These are phyloP conservation scores for Amphilophus citrinellus DNA, from an alignment of 2,113 vertebrate species.

Conservation along the genomic window DNA sequence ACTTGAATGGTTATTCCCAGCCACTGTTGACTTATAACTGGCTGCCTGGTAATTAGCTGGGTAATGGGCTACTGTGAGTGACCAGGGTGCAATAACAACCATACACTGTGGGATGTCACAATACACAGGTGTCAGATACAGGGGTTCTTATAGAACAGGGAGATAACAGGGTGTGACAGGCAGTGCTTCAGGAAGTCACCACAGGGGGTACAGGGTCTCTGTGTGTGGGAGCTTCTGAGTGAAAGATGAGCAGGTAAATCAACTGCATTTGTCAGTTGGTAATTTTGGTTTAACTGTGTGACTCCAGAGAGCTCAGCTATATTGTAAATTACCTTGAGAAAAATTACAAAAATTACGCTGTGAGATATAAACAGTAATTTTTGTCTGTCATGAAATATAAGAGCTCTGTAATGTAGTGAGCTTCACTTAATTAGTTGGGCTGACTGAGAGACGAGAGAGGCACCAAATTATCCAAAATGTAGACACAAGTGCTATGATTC, in stretches of 20 bases:
- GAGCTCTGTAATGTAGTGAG: conserved; percentile 12
- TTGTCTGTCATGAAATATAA: not conserved
- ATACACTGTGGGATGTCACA: conserved; percentile 21
- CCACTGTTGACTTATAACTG: conserved; percentile 69
- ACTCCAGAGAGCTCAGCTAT: not conserved
- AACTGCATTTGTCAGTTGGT: not conserved
- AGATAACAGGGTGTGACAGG: not conserved
- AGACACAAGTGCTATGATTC: conserved; percentile 21
- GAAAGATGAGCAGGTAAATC: conserved; percentile 20
- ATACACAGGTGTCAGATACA: conserved; percentile 26
- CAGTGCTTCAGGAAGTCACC: not conserved
- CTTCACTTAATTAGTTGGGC: conserved; percentile 40
- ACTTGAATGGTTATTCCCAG: conserved; percentile 54
- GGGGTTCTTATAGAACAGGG: conserved; percentile 14
- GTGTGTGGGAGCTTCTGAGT: conserved; percentile 20
- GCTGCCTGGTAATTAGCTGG: conserved; percentile 72
- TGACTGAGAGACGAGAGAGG: conserved; percentile 33
- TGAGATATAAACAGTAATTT: not conserved
- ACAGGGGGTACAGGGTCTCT: not conserved
- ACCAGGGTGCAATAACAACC: conserved; percentile 39
- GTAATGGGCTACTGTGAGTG: conserved; percentile 67
- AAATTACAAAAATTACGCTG: not conserved
- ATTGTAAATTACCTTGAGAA: not conserved
- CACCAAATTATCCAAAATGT: conserved; percentile 37
- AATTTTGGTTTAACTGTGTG: not conserved